phyloP scores from a whole-genome alignment of 2,113 vertebrate species.

The Camarhynchus parvulus region DNA sequence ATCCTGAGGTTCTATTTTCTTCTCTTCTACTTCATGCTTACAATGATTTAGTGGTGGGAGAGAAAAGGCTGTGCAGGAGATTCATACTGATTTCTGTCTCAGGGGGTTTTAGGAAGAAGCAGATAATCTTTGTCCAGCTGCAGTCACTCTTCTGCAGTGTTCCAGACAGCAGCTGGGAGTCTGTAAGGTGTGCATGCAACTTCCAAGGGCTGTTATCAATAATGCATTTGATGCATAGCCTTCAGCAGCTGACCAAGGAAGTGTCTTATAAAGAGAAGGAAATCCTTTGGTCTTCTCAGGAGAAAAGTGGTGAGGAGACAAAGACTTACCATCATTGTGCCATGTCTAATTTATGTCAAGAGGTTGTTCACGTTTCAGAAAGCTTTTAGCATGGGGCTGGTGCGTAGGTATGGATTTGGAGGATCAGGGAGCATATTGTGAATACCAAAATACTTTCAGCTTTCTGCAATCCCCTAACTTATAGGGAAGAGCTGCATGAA shows the following conservation, averaged over 20 bases:
- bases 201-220: constrained; percentile 22
- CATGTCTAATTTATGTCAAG: constrained; percentile 17
- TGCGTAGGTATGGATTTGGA: not conserved
- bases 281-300: not conserved
- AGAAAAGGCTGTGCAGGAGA: not conserved
- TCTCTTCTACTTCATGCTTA: not conserved
- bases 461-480: not conserved
- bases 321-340: not conserved
- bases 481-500: not conserved
- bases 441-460: not conserved
- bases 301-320: not conserved
- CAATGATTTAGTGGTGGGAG: not conserved
- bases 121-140: not conserved
- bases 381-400: constrained; percentile 21
- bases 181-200: not conserved
- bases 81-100: not conserved
- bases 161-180: not conserved
- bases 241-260: not conserved
- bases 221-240: not conserved
- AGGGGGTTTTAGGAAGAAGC: not conserved
- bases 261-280: not conserved
- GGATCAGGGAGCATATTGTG: not conserved
- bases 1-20: not conserved
- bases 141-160: not conserved
- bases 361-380: not conserved